Evolutionary conservation across 2,888 invertebrate species (phyloP).

Genomic region (Oxycera nigricornis): DNA sequence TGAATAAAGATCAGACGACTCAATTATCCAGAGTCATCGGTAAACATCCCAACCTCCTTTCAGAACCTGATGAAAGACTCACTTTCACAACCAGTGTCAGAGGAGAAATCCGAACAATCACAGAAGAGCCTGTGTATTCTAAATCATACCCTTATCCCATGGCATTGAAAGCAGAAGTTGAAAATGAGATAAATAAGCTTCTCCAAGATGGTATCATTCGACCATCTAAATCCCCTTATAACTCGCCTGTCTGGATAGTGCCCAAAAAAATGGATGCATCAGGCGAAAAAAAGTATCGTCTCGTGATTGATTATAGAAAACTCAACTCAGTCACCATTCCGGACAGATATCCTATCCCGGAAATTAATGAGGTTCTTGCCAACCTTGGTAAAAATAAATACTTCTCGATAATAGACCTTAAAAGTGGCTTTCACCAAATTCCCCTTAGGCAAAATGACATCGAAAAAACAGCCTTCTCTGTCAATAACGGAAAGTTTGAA

Average conservation of each 20-base stretch:
- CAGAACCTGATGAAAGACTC: not conserved
- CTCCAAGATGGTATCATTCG: slow-evolving; percentile 6
- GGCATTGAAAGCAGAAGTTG: slow-evolving; percentile 7
- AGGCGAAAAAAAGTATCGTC: slow-evolving; percentile 24
- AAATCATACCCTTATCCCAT: slow-evolving; percentile 9
- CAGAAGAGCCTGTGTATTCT: slow-evolving; percentile 13
- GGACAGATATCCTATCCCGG: slow-evolving; percentile 8
- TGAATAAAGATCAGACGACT: not conserved
- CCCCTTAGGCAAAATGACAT: slow-evolving; percentile 8
- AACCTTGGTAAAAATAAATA: slow-evolving; percentile 7
- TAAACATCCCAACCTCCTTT: not conserved
- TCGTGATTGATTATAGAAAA: slow-evolving; percentile 28
- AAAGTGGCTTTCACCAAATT: slow-evolving; percentile 22
- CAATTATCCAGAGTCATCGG: not conserved
- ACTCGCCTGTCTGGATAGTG: slow-evolving; percentile 17
- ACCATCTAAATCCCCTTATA: slow-evolving; percentile 19
- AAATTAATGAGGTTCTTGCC: slow-evolving; percentile 12
- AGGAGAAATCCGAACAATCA: not conserved
- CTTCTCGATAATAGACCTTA: not conserved
- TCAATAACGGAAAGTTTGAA: slow-evolving; percentile 23
- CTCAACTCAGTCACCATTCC: slow-evolving; percentile 25
- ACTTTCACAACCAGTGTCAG: not conserved
- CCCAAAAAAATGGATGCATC: slow-evolving; percentile 18
- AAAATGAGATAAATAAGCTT: not conserved
- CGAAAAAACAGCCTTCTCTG: slow-evolving; percentile 20